Evolutionary conservation across 2,888 invertebrate genomes (phyloP).

Genomic region (Lymantria monacha): DNA sequence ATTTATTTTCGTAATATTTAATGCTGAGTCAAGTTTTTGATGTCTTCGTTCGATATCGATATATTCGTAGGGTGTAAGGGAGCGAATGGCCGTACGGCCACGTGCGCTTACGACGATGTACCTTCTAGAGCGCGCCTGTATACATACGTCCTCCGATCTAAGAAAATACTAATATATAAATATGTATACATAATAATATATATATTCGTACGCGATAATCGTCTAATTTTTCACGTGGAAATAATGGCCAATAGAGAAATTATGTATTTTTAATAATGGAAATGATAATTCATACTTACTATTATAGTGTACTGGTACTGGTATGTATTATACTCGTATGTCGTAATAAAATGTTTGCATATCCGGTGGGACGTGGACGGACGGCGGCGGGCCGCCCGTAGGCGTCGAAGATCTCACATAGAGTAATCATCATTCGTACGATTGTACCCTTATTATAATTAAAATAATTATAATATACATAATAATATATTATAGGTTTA

Average conservation of each 20-base stretch:
- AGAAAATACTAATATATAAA: conserved; percentile 77
- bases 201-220: conserved; percentile 78
- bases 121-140: conserved; percentile 81
- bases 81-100: conserved; percentile 73
- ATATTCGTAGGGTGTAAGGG: conserved; percentile 76
- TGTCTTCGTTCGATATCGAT: conserved; percentile 81
- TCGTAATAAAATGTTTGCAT: conserved; percentile 72
- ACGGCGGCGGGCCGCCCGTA: conserved; percentile 71
- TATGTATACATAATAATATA: conserved; percentile 74
- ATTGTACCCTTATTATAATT: conserved; percentile 73
- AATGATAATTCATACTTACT: conserved; percentile 76
- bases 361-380: conserved; percentile 77
- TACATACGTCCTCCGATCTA: conserved; percentile 81
- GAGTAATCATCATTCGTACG: conserved; percentile 77
- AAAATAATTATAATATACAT: conserved; percentile 67
- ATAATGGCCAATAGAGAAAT: conserved; percentile 80
- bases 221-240: conserved; percentile 79
- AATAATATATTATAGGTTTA: conserved; percentile 76
- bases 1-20: conserved; percentile 83
- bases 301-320: conserved; percentile 72
- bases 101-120: conserved; percentile 81
- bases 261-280: conserved; percentile 82
- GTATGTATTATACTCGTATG: conserved; percentile 66
- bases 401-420: conserved; percentile 81
- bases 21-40: conserved; percentile 80